Evolutionary conservation across 2,888 invertebrate species (phyloP).

Genomic region (Geophilus truncorum): DNA sequence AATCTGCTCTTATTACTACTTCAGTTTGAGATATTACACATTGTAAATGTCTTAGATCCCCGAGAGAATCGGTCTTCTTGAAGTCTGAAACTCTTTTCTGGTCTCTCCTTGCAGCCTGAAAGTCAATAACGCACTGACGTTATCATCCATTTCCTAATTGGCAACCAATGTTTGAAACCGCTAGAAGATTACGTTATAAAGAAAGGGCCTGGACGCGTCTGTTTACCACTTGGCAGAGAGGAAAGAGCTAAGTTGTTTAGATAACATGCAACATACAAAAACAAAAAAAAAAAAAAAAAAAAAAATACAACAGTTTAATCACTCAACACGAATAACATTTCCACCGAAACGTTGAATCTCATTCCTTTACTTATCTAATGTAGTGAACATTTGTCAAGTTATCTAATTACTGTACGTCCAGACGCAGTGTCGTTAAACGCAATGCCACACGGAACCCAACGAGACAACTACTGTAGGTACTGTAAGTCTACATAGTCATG

Average conservation of each 20-base stretch:
- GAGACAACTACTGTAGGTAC: no score
- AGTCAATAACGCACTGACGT: not conserved
- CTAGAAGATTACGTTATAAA: not conserved
- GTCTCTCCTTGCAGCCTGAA: not conserved
- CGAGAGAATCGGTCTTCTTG: not conserved
- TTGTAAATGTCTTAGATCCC: not conserved
- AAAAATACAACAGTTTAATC: not conserved
- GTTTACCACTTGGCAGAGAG: not conserved
- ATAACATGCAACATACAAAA: no score
- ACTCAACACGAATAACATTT: not conserved
- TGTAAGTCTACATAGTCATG: no score
- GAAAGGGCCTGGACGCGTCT: not conserved
- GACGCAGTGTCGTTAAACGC: not conserved
- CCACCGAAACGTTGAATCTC: not conserved
- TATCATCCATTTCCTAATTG: not conserved
- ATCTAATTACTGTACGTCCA: conserved; percentile 18
- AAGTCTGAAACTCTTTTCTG: not conserved
- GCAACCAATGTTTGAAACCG: not conserved
- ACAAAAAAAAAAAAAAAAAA: no score
- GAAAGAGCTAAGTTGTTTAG: no score
- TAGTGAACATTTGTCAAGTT: not conserved
- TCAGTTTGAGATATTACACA: not conserved
- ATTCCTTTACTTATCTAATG: not conserved
- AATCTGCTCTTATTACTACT: no score
- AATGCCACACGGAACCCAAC: not conserved